These are phyloP conservation scores for Ladona fulva DNA, from an alignment of 1,140 invertebrate genomes.

Conservation along the genomic window DNA sequence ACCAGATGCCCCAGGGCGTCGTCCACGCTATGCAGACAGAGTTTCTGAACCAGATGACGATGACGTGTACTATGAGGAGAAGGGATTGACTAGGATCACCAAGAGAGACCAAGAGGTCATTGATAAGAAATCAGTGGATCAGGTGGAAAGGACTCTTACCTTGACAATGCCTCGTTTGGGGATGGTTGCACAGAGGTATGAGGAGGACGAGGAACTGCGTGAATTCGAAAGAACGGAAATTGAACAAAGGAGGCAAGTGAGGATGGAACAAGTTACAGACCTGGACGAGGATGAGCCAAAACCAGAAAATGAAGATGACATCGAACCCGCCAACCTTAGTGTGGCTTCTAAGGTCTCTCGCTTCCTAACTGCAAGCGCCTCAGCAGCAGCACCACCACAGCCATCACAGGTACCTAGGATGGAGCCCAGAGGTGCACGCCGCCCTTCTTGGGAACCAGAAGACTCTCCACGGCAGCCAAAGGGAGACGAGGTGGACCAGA, in stretches of 20 bases:
- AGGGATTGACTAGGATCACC: not conserved
- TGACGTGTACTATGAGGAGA: constrained; percentile 22
- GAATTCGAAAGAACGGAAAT: not conserved
- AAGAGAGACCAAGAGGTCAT: not conserved
- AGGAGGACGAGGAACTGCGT: not conserved
- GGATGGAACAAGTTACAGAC: not conserved
- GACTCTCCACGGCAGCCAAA: not conserved
- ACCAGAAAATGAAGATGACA: not conserved
- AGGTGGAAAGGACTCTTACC: not conserved
- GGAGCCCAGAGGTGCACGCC: not conserved
- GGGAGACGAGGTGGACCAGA: not conserved
- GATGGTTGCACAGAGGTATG: constrained; percentile 14
- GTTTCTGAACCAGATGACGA: constrained; percentile 61
- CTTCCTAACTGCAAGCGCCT: not conserved
- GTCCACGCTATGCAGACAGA: constrained; percentile 56
- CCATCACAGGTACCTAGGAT: not conserved
- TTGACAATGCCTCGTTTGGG: constrained; percentile 2
- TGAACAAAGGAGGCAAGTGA: not conserved
- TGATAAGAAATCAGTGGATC: not conserved
- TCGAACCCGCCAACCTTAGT: not conserved
- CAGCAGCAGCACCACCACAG: not conserved
- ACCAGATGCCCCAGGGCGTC: not conserved
- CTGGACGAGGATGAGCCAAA: not conserved
- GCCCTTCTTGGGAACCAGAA: not conserved
- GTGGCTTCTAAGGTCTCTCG: not conserved